Evolutionary conservation across 2,888 invertebrate species (phyloP).

Genomic region (Cynaeus angustus): DNA sequence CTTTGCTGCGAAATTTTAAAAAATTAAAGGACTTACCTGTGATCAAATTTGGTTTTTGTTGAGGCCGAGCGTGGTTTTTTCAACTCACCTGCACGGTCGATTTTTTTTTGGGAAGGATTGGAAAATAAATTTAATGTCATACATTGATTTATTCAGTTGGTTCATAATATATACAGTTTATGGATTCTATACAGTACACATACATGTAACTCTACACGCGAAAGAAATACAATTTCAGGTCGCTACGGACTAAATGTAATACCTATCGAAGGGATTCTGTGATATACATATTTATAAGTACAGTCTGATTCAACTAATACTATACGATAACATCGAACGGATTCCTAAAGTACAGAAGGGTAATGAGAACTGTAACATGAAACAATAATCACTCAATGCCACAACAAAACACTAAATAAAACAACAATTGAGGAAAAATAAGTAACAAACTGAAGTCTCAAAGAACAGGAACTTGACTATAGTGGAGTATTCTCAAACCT

Average conservation of each 20-base stretch:
- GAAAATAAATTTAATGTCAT: constrained; percentile 13
- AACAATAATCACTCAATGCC: constrained; percentile 26
- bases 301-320: constrained; percentile 27
- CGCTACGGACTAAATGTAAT: constrained; percentile 10
- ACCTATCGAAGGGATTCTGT: constrained; percentile 1
- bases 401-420: constrained; percentile 30
- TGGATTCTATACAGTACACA: constrained; percentile 28
- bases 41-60: too few relatives aligned
- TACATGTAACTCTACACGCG: constrained; percentile 18
- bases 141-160: constrained; percentile 32
- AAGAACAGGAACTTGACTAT: constrained; percentile 32
- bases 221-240: neutral
- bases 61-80: too few relatives aligned
- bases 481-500: constrained; percentile 9
- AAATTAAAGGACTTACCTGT: too few relatives aligned
- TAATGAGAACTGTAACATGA: constrained; percentile 28
- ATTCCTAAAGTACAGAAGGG: constrained; percentile 13
- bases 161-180: constrained; percentile 23
- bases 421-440: constrained; percentile 25
- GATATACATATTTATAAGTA: constrained; percentile 42
- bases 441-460: constrained; percentile 19
- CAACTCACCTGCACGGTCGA: too few relatives aligned
- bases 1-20: too few relatives aligned
- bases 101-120: too few relatives aligned
- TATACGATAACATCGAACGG: constrained; percentile 23